Evolutionary conservation across 2,888 invertebrate species (phyloP).

Genomic region (Ptychoptera albimana): DNA sequence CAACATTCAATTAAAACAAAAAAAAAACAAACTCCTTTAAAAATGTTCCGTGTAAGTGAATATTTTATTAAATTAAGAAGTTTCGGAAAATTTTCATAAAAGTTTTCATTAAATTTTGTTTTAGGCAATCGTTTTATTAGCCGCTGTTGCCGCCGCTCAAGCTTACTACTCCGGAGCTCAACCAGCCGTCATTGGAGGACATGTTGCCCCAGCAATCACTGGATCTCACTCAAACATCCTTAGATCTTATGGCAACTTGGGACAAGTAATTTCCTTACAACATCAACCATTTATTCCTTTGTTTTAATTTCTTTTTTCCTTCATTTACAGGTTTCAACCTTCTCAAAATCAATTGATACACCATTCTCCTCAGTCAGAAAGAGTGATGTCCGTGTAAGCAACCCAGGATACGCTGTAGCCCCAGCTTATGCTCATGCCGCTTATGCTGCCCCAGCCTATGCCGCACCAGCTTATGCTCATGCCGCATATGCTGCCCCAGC

Average conservation of each 20-base stretch:
- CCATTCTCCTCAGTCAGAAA: slow-evolving; percentile 57
- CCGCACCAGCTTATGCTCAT: slow-evolving; percentile 17
- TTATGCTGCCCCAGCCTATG: slow-evolving; percentile 21
- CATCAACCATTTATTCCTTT: too few species aligned
- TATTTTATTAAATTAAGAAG: too few species aligned
- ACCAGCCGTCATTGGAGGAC: slow-evolving; percentile 3
- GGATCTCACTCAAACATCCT: slow-evolving; percentile 43
- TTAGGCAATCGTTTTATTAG: slow-evolving; percentile 4
- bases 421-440: slow-evolving; percentile 18
- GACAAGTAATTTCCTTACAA: slow-evolving; percentile 26
- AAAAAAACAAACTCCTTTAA: too few species aligned
- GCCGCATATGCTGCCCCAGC: slow-evolving; percentile 22
- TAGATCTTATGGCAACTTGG: slow-evolving; percentile 48
- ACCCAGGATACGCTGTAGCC: slow-evolving; percentile 34
- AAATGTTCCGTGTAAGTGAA: too few species aligned
- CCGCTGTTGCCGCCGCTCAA: slow-evolving; percentile 6
- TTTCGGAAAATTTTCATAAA: too few species aligned
- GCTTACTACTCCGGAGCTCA: slow-evolving; percentile 1
- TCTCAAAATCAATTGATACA: slow-evolving; percentile 52
- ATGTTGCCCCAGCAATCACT: slow-evolving; percentile 31
- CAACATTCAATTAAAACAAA: too few species aligned
- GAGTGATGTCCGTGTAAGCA: slow-evolving; percentile 52
- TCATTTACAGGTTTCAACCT: slow-evolving; percentile 36
- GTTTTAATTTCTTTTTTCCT: too few species aligned
- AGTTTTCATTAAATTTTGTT: too few species aligned